Conservation (phyloP, 2,113 vertebrate species). For the Nesogale talazaci region DNA sequence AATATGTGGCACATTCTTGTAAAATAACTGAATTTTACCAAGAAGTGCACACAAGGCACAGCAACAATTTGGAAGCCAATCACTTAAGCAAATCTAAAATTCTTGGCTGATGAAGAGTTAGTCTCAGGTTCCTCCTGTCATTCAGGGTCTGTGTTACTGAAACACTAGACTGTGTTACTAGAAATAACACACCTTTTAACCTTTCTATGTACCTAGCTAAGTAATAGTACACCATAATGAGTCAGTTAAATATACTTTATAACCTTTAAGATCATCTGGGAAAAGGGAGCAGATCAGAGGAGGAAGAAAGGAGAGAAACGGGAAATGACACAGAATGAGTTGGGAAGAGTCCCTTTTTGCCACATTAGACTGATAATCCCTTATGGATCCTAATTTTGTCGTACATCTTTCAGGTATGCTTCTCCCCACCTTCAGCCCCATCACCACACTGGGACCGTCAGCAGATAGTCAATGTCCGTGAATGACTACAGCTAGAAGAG, state of each 20-base stretch:
- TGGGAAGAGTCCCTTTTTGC: neutral
- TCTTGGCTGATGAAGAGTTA: constrained; percentile 3
- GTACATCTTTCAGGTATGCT: neutral
- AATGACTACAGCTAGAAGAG: neutral
- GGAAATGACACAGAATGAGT: neutral
- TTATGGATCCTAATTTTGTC: neutral
- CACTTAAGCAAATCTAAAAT: neutral
- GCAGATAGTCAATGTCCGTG: neutral
- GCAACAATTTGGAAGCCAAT: constrained; percentile 3
- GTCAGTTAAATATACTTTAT: neutral
- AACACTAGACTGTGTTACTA: neutral
- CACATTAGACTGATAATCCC: neutral
- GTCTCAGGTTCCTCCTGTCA: neutral
- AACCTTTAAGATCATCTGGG: neutral
- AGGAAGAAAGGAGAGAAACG: neutral
- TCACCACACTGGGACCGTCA: fast-evolving
- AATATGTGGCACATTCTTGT: neutral
- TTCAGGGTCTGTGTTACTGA: neutral
- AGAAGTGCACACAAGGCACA: constrained; percentile 38
- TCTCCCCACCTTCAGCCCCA: neutral
- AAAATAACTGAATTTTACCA: constrained; percentile 22
- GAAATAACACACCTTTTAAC: constrained; percentile 2
- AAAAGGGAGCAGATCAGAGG: neutral
- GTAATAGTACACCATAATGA: neutral
- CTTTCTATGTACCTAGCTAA: neutral